A percentile compares a stretch with the other conserved stretches of the same genome.
phyloP scores from a whole-genome alignment of 2,113 vertebrate species.

The Pluvialis apricaria region DNA sequence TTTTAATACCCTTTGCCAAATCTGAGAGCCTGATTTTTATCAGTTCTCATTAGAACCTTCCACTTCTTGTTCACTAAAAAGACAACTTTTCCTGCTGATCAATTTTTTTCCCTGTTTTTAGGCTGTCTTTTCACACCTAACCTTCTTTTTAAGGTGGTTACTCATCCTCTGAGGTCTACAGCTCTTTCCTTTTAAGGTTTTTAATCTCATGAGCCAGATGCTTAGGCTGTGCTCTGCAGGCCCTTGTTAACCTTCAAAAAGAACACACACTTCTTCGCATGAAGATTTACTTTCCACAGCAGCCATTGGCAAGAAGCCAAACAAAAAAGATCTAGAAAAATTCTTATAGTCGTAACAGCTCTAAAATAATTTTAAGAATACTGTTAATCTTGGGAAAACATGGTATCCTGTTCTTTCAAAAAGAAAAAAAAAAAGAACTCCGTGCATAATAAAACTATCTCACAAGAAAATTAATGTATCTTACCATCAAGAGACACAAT shows the following conservation, averaged over 20 bases:
- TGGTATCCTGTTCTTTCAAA: background rate
- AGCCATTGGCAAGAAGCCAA: background rate
- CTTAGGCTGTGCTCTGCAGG: constrained; percentile 35
- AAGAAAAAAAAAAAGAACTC: too few relatives aligned
- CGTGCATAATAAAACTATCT: background rate
- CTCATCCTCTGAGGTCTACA: background rate
- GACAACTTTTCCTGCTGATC: background rate
- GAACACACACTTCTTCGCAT: background rate
- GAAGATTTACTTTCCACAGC: constrained; percentile 34
- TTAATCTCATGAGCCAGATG: constrained; percentile 61
- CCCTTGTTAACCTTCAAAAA: constrained; percentile 51
- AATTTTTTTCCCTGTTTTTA: background rate
- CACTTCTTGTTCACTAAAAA: background rate
- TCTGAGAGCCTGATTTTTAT: constrained; percentile 6
- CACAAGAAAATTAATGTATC: background rate
- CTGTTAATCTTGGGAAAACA: background rate
- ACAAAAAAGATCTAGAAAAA: background rate
- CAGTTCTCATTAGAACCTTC: background rate
- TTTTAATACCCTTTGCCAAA: constrained; percentile 26
- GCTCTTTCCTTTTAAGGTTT: background rate
- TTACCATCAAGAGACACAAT: background rate
- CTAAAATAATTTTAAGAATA: background rate
- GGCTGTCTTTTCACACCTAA: background rate
- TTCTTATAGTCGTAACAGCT: background rate
- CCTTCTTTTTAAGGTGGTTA: constrained; percentile 25